Percentiles rank a stretch among this genome's conserved stretches.
Conservation (phyloP, 2,888 invertebrate species). For the Esperia sulphurella region DNA sequence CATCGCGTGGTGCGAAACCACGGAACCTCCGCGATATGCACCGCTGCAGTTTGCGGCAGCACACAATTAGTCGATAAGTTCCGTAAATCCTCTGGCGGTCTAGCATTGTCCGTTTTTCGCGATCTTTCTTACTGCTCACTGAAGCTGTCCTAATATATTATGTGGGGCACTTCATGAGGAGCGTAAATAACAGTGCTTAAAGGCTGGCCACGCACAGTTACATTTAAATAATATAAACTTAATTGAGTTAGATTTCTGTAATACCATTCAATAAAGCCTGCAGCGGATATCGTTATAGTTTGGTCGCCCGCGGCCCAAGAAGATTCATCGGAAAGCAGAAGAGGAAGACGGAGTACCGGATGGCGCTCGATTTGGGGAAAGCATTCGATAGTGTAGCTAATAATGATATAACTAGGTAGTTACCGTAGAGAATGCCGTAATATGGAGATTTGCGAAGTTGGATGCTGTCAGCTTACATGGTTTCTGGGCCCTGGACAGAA, state of each 20-base stretch:
- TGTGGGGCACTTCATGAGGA: neutral
- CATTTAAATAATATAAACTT: too few relatives aligned
- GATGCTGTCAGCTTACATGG: constrained; percentile 58
- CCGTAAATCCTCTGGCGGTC: neutral
- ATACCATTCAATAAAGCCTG: too few relatives aligned
- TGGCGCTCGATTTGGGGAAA: too few relatives aligned
- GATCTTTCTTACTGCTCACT: neutral
- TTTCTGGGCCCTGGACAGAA: constrained; percentile 40
- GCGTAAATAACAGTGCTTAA: neutral
- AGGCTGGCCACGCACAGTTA: too few relatives aligned
- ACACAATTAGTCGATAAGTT: too few relatives aligned
- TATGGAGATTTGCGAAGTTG: constrained; percentile 51
- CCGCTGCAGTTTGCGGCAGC: neutral
- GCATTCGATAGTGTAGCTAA: neutral
- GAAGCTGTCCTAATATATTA: neutral
- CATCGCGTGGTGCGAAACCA: neutral
- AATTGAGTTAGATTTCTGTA: too few relatives aligned
- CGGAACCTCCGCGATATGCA: neutral
- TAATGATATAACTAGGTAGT: constrained; percentile 9
- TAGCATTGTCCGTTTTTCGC: neutral
- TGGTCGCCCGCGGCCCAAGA: too few relatives aligned
- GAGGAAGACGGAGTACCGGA: too few relatives aligned
- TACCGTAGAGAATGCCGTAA: constrained; percentile 54
- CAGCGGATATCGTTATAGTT: too few relatives aligned
- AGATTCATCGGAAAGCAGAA: too few relatives aligned